Base-by-base conservation (phyloP, 1,140 invertebrate species). In the Danaus plexippus region DNA sequence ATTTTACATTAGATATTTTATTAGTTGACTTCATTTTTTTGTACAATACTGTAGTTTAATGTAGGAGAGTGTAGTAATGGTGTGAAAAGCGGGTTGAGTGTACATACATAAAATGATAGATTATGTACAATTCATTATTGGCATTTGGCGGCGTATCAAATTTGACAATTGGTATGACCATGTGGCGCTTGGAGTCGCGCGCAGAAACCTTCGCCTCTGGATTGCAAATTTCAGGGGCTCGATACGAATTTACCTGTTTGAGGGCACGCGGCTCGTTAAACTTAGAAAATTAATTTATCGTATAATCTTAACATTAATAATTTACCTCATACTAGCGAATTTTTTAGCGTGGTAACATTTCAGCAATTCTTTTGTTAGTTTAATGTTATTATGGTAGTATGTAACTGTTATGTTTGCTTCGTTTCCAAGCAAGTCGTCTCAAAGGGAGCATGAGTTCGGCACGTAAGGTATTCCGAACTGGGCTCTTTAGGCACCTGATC, bases 1-100 rank as follows among this genome's bases (percentile, higher is more conserved):
- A 88, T 88, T 88, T 88, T 86, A 87, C 75, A 85, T 85, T 88
- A 88, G 85, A 80, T 75, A 80, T 77, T 80, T 75, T 82, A 83
- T 82, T 80, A 81, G 71, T 85, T 85, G 66, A 75, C 64, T 83
- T 82, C 71, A 67, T 80, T 84, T 85, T 32, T 85, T 87, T 85
- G 77, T 85, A 84, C 70, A 75, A 69, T 75, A 82, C 57, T 60
- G 66, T 78, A 74, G 66, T 64, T 47, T 75, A 71, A 73, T 61
- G 69, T 82, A 77, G 75, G 61, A 64, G 66, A 73, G 62, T 71
- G 66, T 76, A 73, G 65, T 47, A 59, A 32, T 63, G 75, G 65
- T 58, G 53, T 68, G 61, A 56, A 67, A 67, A 59, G 79, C 77
- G 79, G 77, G 80, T 84, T 84, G 80, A 75, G 52, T 86, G 80